Base-by-base conservation (phyloP, 2,888 invertebrate genomes). In the Zaprionus lineosus region DNA sequence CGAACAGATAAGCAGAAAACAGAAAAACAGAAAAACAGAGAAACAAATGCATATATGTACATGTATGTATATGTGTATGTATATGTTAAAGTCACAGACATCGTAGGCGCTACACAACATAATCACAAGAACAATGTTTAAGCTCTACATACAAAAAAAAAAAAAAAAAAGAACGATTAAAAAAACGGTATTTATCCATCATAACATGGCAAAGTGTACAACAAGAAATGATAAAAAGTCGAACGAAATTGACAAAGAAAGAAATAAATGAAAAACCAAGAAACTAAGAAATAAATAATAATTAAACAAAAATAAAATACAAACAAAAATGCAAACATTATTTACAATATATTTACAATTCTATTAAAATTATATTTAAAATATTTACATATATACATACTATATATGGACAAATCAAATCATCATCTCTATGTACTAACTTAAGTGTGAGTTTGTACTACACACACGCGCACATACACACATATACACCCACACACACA, bases 341-440 rank as follows among this genome's bases (percentile, higher is more conserved):
- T 78, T 78, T 78, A 78, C 78, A 78, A 84, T 75, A 83, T 78
- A 78, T 78, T 78, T 78, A 78, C 78, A 78, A 78, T 78, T 78
- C 85, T 79, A 78, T 75, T 68, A 74, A 78, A 82, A 82, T 82
- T 82, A 78, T 82, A 78, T 78, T 84, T 72, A 86, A 85, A 74
- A 77, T 84, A 79, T 85, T 79, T 85, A 85, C 85, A 79, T 79
- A 85, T 83, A 57, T 47, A 68, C 39, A 57, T 48, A 41, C 16
- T 18, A 37, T 37, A 37, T 37, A 37, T 37, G 24, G 64, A 68
- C 55, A 36, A 64, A 63, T 31, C 61, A 59, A 63, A 51, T 73
- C 68, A 82, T 68, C 53, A 64, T 62, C 67, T 72, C 65, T 64
- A 52, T 37, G 68, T 55, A 43, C 36, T 40, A 14, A 21, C 4